phyloP scores from a whole-genome alignment of 2,888 invertebrate species.

The Thereva unica region DNA sequence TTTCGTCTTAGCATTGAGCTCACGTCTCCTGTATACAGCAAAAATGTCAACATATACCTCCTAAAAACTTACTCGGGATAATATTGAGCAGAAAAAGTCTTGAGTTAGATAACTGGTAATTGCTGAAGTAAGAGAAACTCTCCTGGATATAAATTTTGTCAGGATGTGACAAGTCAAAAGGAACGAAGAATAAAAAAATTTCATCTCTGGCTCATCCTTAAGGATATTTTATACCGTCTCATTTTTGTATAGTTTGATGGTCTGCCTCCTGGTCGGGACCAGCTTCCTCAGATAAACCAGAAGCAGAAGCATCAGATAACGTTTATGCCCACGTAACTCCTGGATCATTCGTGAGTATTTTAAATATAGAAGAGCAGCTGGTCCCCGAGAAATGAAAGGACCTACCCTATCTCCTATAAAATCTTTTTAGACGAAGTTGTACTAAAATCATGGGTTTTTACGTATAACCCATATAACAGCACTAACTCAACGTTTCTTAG shows the following conservation, averaged over 20 bases:
- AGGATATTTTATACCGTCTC: slow-evolving; percentile 9
- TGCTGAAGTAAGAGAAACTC: slow-evolving; percentile 14
- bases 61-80: not conserved
- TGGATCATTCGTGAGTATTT: slow-evolving; percentile 5
- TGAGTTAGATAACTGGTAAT: slow-evolving; percentile 13
- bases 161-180: slow-evolving; percentile 30
- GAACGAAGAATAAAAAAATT: slow-evolving; percentile 5
- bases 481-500: slow-evolving; percentile 28
- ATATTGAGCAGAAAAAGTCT: slow-evolving; percentile 6
- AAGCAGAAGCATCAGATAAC: slow-evolving; percentile 25
- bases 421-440: not conserved
- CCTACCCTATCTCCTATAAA: slow-evolving; percentile 6
- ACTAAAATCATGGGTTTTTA: slow-evolving; percentile 15
- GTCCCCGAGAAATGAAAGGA: slow-evolving; percentile 20
- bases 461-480: not conserved
- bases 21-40: slow-evolving; percentile 22
- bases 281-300: not conserved
- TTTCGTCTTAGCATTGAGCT: slow-evolving; percentile 20
- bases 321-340: slow-evolving; percentile 27
- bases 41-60: slow-evolving; percentile 17
- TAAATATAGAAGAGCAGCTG: not conserved
- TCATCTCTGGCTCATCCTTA: slow-evolving; percentile 15
- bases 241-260: slow-evolving; percentile 19
- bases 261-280: slow-evolving; percentile 8
- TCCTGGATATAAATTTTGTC: slow-evolving; percentile 25